These are phyloP conservation scores for Orgyia antiqua DNA, from an alignment of 2,888 invertebrate genomes.

Conservation along the genomic window DNA sequence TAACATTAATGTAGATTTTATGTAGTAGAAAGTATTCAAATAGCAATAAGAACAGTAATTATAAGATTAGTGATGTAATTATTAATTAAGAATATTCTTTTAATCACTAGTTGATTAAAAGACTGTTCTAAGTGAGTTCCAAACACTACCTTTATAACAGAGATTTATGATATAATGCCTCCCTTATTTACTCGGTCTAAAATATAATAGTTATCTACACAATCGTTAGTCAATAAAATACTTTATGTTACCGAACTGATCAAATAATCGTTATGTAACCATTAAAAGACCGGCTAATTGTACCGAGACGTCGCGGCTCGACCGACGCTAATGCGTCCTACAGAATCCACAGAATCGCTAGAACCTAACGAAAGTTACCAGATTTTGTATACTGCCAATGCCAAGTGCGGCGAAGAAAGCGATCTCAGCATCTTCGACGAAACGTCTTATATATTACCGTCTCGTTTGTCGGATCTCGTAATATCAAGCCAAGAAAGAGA, in stretches of 20 bases:
- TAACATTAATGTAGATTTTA: no score
- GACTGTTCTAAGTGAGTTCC: no score
- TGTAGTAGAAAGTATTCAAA: no score
- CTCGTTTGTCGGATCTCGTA: slow-evolving; percentile 47
- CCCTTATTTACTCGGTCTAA: slow-evolving; percentile 1
- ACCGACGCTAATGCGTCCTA: slow-evolving; percentile 30
- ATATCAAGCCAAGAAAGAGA: slow-evolving; percentile 53
- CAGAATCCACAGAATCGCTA: slow-evolving; percentile 49
- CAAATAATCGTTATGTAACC: slow-evolving; percentile 53
- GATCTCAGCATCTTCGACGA: slow-evolving; percentile 57
- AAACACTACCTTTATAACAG: no score
- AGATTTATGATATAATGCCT: no score
- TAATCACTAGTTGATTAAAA: no score
- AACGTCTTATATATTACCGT: slow-evolving; percentile 50
- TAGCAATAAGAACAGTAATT: no score
- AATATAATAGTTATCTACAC: background rate
- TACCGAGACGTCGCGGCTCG: slow-evolving; percentile 37
- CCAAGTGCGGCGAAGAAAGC: slow-evolving; percentile 77
- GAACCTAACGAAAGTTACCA: slow-evolving; percentile 72
- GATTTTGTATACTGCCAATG: slow-evolving; percentile 71
- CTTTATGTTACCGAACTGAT: slow-evolving; percentile 45
- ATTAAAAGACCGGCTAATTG: slow-evolving; percentile 51
- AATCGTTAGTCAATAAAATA: slow-evolving; percentile 22
- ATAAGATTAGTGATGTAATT: no score
- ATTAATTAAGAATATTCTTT: no score